phyloP scores from a whole-genome alignment of 2,113 vertebrate genomes.

The Raja brachyura region DNA sequence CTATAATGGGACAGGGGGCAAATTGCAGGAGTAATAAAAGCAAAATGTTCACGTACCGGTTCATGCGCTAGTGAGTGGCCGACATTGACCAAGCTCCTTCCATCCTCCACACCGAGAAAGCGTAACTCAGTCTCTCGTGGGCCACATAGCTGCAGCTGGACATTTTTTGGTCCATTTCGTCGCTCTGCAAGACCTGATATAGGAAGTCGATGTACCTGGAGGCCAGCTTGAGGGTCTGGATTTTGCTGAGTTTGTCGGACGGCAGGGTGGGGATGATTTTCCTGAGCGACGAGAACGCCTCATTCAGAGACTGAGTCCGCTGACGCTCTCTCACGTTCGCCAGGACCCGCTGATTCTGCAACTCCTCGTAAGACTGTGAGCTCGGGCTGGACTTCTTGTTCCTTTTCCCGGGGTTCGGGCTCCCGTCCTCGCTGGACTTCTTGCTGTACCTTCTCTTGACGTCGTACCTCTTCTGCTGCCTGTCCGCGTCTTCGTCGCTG shows the following conservation, averaged over 20 bases:
- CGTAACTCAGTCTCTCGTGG: constrained; percentile 72
- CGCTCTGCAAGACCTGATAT: constrained; percentile 71
- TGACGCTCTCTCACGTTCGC: constrained; percentile 69
- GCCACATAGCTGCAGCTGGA: constrained; percentile 73
- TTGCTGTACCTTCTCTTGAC: constrained; percentile 63
- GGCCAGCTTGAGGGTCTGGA: constrained; percentile 69
- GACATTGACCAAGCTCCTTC: constrained; percentile 75
- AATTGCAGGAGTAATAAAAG: background rate
- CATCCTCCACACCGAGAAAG: constrained; percentile 74
- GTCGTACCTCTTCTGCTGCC: constrained; percentile 56
- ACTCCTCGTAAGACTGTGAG: constrained; percentile 68
- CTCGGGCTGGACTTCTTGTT: constrained; percentile 60
- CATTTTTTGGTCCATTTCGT: constrained; percentile 76
- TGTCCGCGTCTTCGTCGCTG: constrained; percentile 71
- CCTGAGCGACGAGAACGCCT: constrained; percentile 65
- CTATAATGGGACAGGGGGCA: no score
- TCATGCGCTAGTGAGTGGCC: constrained; percentile 58
- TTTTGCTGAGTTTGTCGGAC: constrained; percentile 72
- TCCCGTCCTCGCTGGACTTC: constrained; percentile 60
- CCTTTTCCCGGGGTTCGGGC: constrained; percentile 56
- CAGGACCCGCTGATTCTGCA: constrained; percentile 70
- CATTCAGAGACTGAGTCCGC: constrained; percentile 69
- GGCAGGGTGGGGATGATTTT: constrained; percentile 73
- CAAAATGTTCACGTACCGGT: constrained; percentile 39
- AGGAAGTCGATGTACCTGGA: constrained; percentile 70